phyloP scores from a whole-genome alignment of 2,113 vertebrate genomes.

The Anser brachyrhynchus region DNA sequence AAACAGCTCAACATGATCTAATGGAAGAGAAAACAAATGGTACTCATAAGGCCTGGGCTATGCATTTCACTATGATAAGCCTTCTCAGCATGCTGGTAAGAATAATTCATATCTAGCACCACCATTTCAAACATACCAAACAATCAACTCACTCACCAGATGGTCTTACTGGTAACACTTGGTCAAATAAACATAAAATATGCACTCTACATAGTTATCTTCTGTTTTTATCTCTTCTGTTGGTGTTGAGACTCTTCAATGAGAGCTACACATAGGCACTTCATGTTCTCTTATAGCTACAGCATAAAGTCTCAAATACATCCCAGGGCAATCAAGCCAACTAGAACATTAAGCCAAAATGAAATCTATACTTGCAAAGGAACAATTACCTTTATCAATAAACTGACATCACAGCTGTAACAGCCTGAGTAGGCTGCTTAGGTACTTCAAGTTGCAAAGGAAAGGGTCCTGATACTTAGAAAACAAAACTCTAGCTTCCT shows the following conservation, averaged over 20 bases:
- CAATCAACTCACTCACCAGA: slow-evolving; percentile 23
- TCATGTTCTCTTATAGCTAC: not conserved
- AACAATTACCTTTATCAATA: slow-evolving; percentile 16
- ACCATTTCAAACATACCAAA: slow-evolving; percentile 18
- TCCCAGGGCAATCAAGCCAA: not conserved
- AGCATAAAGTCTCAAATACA: not conserved
- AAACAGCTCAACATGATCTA: not conserved
- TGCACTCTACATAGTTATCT: not conserved
- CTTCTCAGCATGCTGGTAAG: not conserved
- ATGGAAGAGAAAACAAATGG: slow-evolving; percentile 8
- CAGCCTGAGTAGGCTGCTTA: not conserved
- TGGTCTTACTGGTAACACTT: slow-evolving; percentile 11
- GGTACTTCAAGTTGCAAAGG: not conserved
- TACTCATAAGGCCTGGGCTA: not conserved
- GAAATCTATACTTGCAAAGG: not conserved
- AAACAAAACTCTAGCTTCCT: not conserved
- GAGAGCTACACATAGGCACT: not conserved
- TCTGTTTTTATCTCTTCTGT: not conserved
- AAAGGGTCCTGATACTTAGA: not conserved
- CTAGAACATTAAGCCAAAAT: not conserved
- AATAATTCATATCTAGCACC: not conserved
- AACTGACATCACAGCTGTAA: not conserved
- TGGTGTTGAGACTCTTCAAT: not conserved
- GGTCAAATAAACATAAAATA: slow-evolving; percentile 43
- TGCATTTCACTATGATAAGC: not conserved